Percentiles rank a stretch among this genome's conserved stretches.
phyloP scores from a whole-genome alignment of 2,113 vertebrate genomes.

The Erythrocercus mccallii region DNA sequence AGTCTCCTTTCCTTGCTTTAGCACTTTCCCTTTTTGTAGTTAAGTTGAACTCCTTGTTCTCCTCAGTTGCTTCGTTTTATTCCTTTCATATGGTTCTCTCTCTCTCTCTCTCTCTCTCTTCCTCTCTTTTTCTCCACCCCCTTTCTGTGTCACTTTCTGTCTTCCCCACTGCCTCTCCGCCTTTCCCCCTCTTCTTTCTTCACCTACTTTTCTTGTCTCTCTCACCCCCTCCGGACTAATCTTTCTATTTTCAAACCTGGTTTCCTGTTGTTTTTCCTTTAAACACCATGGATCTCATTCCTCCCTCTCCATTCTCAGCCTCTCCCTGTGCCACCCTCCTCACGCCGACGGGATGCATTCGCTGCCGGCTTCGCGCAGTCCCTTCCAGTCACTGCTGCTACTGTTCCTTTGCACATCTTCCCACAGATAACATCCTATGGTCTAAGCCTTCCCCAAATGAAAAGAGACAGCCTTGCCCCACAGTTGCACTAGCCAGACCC shows the following conservation, averaged over 20 bases:
- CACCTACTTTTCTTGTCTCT: slow-evolving; percentile 61
- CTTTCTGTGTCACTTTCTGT: slow-evolving; percentile 55
- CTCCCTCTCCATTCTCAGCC: background rate
- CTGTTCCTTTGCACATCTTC: background rate
- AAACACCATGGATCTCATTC: slow-evolving; percentile 25
- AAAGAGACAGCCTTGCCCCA: background rate
- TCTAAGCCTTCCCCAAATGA: background rate
- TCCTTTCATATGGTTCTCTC: slow-evolving; percentile 34
- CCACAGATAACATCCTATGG: background rate
- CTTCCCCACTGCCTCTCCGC: slow-evolving; percentile 8
- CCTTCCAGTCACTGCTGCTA: background rate
- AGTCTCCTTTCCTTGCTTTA: background rate
- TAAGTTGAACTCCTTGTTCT: background rate
- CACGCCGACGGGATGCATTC: background rate
- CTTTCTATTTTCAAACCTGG: slow-evolving; percentile 57
- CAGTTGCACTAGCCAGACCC: background rate
- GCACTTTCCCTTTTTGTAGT: background rate
- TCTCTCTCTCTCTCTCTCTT: background rate
- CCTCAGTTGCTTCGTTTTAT: slow-evolving; percentile 15
- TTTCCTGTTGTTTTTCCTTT: slow-evolving; percentile 40
- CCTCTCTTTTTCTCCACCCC: slow-evolving; percentile 51
- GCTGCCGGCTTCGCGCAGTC: background rate
- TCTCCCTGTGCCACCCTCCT: background rate
- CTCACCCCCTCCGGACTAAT: slow-evolving; percentile 57
- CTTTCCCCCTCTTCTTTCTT: slow-evolving; percentile 58